Evolutionary conservation across 2,113 vertebrate genomes (phyloP), one percentile per base, ranked within the genome.

Genomic region (Hiodon tergisus): DNA sequence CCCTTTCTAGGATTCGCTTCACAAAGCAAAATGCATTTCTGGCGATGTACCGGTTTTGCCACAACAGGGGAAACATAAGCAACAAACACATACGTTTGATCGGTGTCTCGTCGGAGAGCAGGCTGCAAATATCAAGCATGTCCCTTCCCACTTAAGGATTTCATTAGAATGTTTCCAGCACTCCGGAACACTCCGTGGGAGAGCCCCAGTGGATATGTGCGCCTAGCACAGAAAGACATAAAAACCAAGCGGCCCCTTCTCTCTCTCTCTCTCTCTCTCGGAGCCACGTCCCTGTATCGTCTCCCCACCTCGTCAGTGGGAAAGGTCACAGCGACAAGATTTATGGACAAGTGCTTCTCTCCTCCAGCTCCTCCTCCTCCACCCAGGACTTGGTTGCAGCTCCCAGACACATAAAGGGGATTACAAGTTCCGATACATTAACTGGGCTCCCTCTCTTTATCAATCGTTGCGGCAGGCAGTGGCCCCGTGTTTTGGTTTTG

Each of bases 241-340:
- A 31, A 31, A 31, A 31, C 31, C 31, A 31, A 31, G 31, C 31
- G 31, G 31, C 31, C 31, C 31, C 31, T 2, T 2, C 31, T 31
- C 31, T 31, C 31, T 2, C 31, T 31, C 31, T 31, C 31, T 31
- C 31, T 2, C 1, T 31, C 31, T 2, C 31, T 31, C 31, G 3
- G 50, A n/a, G 3, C 14, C 67, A 46, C 63, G 14, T 69, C 47
- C 16, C 53, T 47, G 13, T 3, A 68, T 59, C 57, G 62, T 60
- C 59, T 65, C 14, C 67, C 8, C 59, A 50, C 52, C 10, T 10
- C 58, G n/a, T 17, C 58, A 76, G 69, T 63, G 71, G 72, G 67
- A 77, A 81, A 83, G 80, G 80, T 83, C 77, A 80, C 71, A 73
- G 63, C 54, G 13, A 6, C 6, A 58, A 79, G 78, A 85, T 85